Evolutionary conservation across 1,140 invertebrate genomes (phyloP).

Genomic region (Pogonognathellus flavescens): DNA sequence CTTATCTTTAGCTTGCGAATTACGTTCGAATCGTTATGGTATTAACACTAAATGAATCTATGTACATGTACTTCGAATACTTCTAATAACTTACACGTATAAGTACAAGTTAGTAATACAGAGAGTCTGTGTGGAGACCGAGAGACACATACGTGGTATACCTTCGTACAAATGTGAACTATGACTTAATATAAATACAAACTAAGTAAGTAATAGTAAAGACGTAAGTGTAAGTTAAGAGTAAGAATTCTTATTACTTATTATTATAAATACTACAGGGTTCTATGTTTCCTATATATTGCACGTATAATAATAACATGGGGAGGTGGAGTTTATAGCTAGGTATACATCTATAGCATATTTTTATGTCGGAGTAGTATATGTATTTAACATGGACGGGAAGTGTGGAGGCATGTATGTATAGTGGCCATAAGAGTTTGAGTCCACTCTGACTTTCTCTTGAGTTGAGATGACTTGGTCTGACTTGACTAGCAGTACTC

Average conservation of each 20-base stretch:
- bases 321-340: neutral
- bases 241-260: constrained; percentile 27
- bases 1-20: too few relatives aligned
- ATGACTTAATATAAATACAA: neutral
- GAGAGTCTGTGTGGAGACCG: too few relatives aligned
- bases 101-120: too few relatives aligned
- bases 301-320: too few relatives aligned
- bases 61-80: too few relatives aligned
- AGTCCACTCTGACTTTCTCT: constrained; percentile 42
- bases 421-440: neutral
- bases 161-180: neutral
- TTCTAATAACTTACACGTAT: too few relatives aligned
- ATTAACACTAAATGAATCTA: too few relatives aligned
- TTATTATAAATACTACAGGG: neutral
- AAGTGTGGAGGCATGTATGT: neutral
- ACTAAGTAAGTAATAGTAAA: neutral
- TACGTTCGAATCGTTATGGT: too few relatives aligned
- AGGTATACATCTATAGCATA: neutral
- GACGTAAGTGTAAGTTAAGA: constrained; percentile 23
- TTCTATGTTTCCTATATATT: neutral
- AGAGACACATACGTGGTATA: too few relatives aligned
- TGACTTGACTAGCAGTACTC: constrained; percentile 28
- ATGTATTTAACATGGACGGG: neutral
- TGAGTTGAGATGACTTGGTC: constrained; percentile 37
- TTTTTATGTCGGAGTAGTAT: neutral